Evolutionary conservation across 2,113 vertebrate species (phyloP).

Genomic region (Lagopus muta): DNA sequence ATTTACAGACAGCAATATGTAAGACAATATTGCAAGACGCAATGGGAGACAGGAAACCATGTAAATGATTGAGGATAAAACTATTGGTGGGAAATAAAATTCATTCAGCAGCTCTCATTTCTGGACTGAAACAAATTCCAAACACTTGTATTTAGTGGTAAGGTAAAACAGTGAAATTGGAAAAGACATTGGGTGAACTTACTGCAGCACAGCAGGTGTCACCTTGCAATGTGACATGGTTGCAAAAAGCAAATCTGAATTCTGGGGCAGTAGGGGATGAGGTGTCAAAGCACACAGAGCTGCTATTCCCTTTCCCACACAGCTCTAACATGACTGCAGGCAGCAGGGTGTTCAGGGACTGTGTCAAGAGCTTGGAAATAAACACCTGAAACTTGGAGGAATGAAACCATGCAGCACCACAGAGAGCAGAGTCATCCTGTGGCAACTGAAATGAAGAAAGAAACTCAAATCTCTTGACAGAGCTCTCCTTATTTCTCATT

Average conservation of each 20-base stretch:
- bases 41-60: neutral
- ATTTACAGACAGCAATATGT: neutral
- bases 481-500: slow-evolving; percentile 8
- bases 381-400: neutral
- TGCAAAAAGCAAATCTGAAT: neutral
- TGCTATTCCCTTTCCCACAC: neutral
- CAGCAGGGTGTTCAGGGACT: neutral
- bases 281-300: neutral
- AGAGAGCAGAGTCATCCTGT: neutral
- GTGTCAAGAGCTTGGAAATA: neutral
- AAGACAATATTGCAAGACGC: neutral
- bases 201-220: neutral
- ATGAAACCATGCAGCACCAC: neutral
- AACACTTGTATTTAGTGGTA: neutral
- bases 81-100: neutral
- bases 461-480: neutral
- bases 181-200: neutral
- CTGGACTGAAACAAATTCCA: neutral
- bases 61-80: neutral
- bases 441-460: neutral
- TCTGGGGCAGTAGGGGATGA: neutral
- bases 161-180: neutral
- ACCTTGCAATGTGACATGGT: neutral
- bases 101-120: neutral
- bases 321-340: neutral